A percentile compares a stretch with the other conserved stretches of the same genome.
Evolutionary conservation across 2,113 vertebrate genomes (phyloP).

Genomic region (Piprites chloris): DNA sequence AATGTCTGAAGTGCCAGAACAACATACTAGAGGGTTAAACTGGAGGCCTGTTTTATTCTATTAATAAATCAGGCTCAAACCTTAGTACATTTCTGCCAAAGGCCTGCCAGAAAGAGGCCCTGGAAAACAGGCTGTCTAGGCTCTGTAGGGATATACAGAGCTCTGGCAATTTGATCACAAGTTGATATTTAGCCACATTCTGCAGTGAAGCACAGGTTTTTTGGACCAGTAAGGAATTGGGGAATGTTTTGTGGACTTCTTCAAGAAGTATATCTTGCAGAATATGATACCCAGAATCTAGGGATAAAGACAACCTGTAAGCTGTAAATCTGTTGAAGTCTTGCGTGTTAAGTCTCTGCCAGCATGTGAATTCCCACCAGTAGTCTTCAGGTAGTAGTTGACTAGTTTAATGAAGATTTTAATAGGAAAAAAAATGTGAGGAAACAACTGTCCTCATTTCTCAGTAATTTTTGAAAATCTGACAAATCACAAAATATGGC

Average conservation of each 20-base stretch:
- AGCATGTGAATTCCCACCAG: neutral
- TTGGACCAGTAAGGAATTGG: neutral
- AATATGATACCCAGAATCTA: neutral
- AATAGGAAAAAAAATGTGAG: neutral
- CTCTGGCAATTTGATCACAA: neutral
- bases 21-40: neutral
- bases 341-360: neutral
- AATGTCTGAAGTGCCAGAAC: neutral
- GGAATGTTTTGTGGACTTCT: neutral
- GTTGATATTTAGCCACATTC: neutral
- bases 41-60: neutral
- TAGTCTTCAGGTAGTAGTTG: neutral
- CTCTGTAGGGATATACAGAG: neutral
- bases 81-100: neutral
- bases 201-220: neutral
- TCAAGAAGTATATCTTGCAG: neutral
- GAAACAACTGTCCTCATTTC: neutral
- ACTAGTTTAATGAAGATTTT: neutral
- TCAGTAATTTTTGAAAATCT: neutral
- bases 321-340: neutral
- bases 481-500: neutral
- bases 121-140: neutral
- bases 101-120: slow-evolving; percentile 16
- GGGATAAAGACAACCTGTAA: neutral
- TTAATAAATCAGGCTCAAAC: neutral